A percentile compares a stretch with the other conserved stretches of the same genome.
phyloP scores from a whole-genome alignment of 2,797 vertebrate species.

The Catamblyrhynchus diadema region DNA sequence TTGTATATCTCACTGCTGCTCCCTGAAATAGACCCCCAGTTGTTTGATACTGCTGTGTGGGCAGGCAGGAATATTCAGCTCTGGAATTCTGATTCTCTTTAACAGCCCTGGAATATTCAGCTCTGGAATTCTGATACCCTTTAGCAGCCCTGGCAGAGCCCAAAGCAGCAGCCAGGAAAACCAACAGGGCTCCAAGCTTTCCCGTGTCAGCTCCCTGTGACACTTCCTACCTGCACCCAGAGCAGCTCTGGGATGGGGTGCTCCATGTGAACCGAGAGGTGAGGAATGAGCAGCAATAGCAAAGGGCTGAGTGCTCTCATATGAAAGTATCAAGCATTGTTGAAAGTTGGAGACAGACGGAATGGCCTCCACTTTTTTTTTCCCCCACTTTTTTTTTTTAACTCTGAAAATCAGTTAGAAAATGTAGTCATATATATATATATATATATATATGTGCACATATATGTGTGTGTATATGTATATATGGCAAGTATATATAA shows the following conservation, averaged over 20 bases:
- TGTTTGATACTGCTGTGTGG: neutral
- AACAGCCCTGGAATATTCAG: neutral
- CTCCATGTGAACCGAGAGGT: neutral
- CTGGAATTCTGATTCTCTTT: neutral
- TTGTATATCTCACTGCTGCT: neutral
- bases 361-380: neutral
- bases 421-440: neutral
- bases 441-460: neutral
- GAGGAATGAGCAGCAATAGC: neutral
- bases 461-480: too few species aligned
- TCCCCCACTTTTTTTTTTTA: too few species aligned
- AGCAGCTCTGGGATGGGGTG: neutral
- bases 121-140: neutral
- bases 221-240: accelerated
- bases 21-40: neutral
- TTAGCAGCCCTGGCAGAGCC: neutral
- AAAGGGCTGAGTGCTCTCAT: neutral
- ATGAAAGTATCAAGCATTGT: neutral
- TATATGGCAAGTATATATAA: neutral
- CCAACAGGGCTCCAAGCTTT: neutral
- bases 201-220: neutral
- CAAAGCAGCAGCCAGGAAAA: neutral
- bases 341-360: neutral
- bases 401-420: neutral
- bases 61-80: neutral